phyloP scores from a whole-genome alignment of 1,140 invertebrate species.

The Maconellicoccus hirsutus region DNA sequence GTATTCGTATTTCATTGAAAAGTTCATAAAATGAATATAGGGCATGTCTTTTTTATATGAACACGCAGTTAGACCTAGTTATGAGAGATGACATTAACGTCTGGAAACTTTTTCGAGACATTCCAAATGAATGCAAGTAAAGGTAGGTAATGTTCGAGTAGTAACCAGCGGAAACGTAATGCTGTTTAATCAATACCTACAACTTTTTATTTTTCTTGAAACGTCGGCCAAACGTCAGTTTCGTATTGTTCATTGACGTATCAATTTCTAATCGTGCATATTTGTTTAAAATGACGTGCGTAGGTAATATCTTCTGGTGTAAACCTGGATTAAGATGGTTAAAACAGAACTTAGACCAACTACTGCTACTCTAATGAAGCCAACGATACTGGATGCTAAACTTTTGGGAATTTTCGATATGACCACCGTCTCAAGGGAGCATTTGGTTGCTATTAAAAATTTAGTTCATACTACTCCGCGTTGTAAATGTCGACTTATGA shows the following conservation, averaged over 20 bases:
- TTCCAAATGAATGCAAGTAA: neutral
- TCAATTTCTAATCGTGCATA: neutral
- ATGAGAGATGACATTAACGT: neutral
- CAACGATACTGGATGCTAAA: conserved; percentile 42
- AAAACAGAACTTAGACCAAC: conserved; percentile 35
- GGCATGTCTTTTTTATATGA: too few species aligned
- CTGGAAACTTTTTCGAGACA: neutral
- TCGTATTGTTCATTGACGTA: neutral
- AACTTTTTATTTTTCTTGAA: conserved; percentile 10
- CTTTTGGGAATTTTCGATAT: conserved; percentile 45
- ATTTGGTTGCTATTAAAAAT: conserved; percentile 42
- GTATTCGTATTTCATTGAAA: too few species aligned
- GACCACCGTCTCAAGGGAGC: conserved; percentile 36
- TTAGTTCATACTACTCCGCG: conserved; percentile 34
- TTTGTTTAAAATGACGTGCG: neutral
- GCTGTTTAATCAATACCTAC: conserved; percentile 14
- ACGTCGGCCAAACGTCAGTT: neutral
- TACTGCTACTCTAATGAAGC: conserved; percentile 46
- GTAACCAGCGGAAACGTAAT: neutral
- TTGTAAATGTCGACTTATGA: neutral
- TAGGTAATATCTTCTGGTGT: neutral
- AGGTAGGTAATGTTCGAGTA: conserved; percentile 17
- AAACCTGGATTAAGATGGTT: neutral
- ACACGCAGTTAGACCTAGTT: too few species aligned
- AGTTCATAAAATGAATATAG: too few species aligned